phyloP scores from a whole-genome alignment of 2,888 invertebrate genomes.

The Arrhopalites spinosus region DNA sequence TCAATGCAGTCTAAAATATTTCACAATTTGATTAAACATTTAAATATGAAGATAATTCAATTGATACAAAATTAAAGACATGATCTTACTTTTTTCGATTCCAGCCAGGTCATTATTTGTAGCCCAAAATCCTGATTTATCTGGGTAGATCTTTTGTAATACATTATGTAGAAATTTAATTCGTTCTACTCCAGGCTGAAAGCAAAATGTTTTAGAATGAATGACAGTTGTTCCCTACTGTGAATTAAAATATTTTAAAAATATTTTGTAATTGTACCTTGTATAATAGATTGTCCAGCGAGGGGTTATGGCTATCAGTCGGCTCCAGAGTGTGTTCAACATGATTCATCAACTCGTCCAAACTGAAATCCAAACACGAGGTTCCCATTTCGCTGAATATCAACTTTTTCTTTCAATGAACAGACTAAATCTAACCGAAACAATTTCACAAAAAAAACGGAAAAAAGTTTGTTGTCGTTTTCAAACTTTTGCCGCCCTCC shows the following conservation, averaged over 20 bases:
- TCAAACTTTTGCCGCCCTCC: too few relatives aligned
- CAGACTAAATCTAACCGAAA: too few relatives aligned
- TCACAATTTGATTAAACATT: background rate
- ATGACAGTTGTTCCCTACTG: background rate
- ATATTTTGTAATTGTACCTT: background rate
- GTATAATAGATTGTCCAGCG: background rate
- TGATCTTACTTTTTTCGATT: slow-evolving; percentile 18
- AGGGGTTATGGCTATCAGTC: background rate
- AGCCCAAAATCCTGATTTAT: slow-evolving; percentile 22
- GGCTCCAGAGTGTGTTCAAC: background rate
- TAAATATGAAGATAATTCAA: background rate
- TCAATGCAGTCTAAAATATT: slow-evolving; percentile 25
- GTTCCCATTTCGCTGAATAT: background rate
- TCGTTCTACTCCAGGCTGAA: slow-evolving; percentile 9
- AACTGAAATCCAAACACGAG: background rate
- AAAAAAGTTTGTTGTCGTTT: too few relatives aligned
- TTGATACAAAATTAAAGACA: background rate
- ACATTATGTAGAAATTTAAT: slow-evolving; percentile 3
- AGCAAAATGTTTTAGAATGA: background rate
- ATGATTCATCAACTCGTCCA: background rate
- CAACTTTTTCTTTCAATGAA: too few relatives aligned
- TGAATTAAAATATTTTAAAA: background rate
- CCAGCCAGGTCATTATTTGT: slow-evolving; percentile 5
- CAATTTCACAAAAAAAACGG: background rate
- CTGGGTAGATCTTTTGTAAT: slow-evolving; percentile 15